These are phyloP conservation scores for Cyphomyrmex costatus DNA, from an alignment of 1,140 invertebrate genomes.

Conservation along the genomic window DNA sequence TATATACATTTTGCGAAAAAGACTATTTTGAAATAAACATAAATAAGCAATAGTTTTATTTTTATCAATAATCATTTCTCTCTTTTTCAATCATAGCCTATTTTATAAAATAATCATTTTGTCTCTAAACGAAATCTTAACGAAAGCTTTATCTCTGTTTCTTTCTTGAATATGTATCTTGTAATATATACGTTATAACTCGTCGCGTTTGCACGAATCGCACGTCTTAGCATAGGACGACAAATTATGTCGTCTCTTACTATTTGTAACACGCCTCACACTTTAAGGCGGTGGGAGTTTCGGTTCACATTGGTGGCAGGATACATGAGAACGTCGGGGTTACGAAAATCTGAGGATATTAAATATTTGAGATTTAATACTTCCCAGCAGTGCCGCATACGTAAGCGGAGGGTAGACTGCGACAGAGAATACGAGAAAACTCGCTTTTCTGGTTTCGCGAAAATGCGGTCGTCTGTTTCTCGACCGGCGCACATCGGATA, in stretches of 20 bases:
- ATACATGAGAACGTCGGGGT: slow-evolving; percentile 14
- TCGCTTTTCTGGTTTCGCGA: slow-evolving; percentile 10
- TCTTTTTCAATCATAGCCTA: neutral
- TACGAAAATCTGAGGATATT: slow-evolving; percentile 75
- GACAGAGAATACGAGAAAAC: slow-evolving; percentile 13
- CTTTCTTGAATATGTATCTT: slow-evolving; percentile 5
- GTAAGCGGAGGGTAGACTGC: slow-evolving; percentile 42
- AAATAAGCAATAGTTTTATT: slow-evolving; percentile 5
- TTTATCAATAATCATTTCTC: neutral
- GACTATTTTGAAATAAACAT: neutral
- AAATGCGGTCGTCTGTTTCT: slow-evolving; percentile 63
- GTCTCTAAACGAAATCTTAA: neutral
- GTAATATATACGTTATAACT: slow-evolving; percentile 28
- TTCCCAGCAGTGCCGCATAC: slow-evolving; percentile 52
- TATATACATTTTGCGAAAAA: neutral
- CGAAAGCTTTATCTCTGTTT: slow-evolving; percentile 4
- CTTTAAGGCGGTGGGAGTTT: neutral
- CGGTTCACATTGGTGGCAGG: neutral
- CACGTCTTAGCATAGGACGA: neutral
- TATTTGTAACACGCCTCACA: slow-evolving; percentile 51
- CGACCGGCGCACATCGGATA: slow-evolving; percentile 7
- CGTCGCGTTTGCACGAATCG: slow-evolving; percentile 29
- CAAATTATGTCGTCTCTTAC: slow-evolving; percentile 13
- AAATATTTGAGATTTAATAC: slow-evolving; percentile 81
- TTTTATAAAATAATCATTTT: neutral